Percentiles rank a stretch among this genome's conserved stretches.
These are phyloP conservation scores for Physocephala rufipes DNA, from an alignment of 2,888 invertebrate species.

Conservation along the genomic window DNA sequence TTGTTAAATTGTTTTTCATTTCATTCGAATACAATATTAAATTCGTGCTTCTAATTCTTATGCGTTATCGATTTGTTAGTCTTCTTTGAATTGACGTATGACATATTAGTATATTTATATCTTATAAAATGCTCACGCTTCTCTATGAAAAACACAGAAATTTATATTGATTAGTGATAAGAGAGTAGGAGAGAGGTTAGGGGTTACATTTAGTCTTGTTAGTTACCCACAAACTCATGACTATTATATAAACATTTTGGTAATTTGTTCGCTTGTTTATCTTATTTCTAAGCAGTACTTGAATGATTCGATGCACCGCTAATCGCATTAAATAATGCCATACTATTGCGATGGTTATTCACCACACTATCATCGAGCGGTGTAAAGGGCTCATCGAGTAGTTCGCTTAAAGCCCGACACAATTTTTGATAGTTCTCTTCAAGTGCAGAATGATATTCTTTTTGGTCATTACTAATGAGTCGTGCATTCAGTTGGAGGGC, in stretches of 20 bases:
- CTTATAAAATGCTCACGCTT: not conserved
- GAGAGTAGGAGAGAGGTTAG: not conserved
- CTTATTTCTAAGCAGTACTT: conserved; percentile 75
- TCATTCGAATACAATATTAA: too few relatives aligned
- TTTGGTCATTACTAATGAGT: conserved; percentile 87
- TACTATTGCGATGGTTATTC: conserved; percentile 78
- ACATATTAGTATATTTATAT: not conserved
- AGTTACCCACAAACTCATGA: conserved; percentile 24
- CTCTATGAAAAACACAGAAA: not conserved
- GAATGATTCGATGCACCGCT: conserved; percentile 83
- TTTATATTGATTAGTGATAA: too few relatives aligned
- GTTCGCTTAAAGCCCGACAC: conserved; percentile 77
- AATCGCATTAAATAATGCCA: conserved; percentile 81
- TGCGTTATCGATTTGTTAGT: not conserved
- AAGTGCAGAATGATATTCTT: conserved; percentile 90
- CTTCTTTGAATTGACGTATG: not conserved
- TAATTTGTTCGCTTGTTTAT: conserved; percentile 2
- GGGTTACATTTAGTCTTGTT: conserved; percentile 17
- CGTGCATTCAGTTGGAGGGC: conserved; percentile 90
- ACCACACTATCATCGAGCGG: conserved; percentile 65
- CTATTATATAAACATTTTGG: conserved; percentile 29
- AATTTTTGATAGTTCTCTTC: conserved; percentile 87
- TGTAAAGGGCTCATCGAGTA: conserved; percentile 78
- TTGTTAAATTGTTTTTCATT: not conserved
- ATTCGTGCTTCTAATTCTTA: too few relatives aligned